These are phyloP conservation scores for Drosophila rellima DNA, from an alignment of 2,888 invertebrate genomes.

Conservation along the genomic window DNA sequence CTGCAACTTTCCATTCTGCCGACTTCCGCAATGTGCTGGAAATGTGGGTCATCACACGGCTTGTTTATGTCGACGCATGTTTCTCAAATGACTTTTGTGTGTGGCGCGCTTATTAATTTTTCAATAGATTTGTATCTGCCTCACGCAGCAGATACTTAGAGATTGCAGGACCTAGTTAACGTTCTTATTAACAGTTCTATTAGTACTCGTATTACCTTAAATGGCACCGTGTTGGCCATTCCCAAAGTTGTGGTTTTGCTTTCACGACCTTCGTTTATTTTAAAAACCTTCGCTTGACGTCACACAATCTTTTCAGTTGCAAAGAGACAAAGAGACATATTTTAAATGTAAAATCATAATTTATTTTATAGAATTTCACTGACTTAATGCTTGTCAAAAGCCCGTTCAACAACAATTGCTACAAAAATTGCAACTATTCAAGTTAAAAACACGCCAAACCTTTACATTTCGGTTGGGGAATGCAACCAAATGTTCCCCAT, in stretches of 20 bases:
- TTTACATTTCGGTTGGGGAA: conserved; percentile 43
- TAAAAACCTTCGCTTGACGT: conserved; percentile 15
- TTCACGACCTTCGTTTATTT: conserved; percentile 43
- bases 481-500: conserved; percentile 7
- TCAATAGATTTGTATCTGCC: conserved; percentile 17
- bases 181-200: not conserved
- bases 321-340: conserved; percentile 15
- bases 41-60: conserved; percentile 52
- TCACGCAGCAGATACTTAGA: conserved; percentile 7
- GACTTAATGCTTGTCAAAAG: conserved; percentile 63
- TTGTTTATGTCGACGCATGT: conserved; percentile 10
- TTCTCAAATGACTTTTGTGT: conserved; percentile 10
- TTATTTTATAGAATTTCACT: conserved; percentile 54
- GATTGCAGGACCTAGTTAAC: not conserved
- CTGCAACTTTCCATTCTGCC: conserved; percentile 46
- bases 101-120: conserved; percentile 30
- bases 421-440: conserved; percentile 56
- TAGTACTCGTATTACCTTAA: conserved; percentile 12
- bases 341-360: conserved; percentile 25
- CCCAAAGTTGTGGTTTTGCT: conserved; percentile 1
- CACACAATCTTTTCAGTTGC: conserved; percentile 19
- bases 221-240: conserved; percentile 2
- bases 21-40: conserved; percentile 49
- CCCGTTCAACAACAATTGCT: conserved; percentile 17
- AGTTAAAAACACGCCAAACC: conserved; percentile 66